Evolutionary conservation across 92 coral and sea anemone genomes (phyloP).

Genomic region (Phenganax stokvisi): DNA sequence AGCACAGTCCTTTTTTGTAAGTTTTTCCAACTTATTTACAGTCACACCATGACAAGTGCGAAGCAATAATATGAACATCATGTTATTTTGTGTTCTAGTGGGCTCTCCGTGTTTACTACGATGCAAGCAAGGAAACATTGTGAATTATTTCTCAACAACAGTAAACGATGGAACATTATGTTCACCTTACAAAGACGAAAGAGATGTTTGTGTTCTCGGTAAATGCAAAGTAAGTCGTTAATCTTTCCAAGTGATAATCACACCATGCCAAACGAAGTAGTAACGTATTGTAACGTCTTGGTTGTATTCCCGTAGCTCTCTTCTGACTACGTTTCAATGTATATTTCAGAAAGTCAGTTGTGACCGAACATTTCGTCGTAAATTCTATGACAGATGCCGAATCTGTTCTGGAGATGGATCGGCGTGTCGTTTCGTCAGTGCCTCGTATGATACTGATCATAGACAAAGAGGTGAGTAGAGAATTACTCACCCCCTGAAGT

Average conservation of each 20-base stretch:
- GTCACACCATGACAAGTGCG: too few species aligned
- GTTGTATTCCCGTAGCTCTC: neutral
- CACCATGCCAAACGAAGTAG: neutral
- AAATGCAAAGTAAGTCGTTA: constrained; percentile 44
- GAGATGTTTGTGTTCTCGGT: constrained; percentile 55
- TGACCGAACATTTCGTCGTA: constrained; percentile 42
- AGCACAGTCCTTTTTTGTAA: neutral
- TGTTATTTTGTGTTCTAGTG: neutral
- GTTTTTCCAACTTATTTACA: too few species aligned
- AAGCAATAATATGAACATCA: neutral
- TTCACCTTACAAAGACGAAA: neutral
- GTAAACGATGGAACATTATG: constrained; percentile 58
- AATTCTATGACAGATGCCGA: constrained; percentile 69
- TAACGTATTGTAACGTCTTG: neutral
- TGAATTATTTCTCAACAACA: neutral
- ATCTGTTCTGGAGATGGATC: constrained; percentile 73
- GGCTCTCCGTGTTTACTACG: constrained; percentile 36
- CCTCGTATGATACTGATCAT: neutral
- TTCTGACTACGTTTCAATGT: neutral
- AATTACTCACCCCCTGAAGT: neutral
- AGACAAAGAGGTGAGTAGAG: neutral
- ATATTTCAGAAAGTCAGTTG: constrained; percentile 65
- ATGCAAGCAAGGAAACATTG: constrained; percentile 11
- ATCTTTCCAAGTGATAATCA: neutral
- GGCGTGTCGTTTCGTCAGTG: constrained; percentile 49